These are phyloP conservation scores for Calameuta idolon DNA, from an alignment of 2,888 invertebrate species.

Conservation along the genomic window DNA sequence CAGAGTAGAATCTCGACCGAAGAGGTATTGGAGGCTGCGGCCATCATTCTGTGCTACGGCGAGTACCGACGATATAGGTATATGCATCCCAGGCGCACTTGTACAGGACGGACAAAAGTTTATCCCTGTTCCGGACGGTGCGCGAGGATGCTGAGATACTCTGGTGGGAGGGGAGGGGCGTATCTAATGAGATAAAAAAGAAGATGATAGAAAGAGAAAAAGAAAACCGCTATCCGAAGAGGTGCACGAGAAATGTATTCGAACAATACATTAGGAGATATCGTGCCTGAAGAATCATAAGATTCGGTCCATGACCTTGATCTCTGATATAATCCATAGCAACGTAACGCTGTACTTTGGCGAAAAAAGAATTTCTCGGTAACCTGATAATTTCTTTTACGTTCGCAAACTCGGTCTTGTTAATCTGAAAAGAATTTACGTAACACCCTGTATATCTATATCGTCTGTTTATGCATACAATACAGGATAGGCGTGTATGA, in stretches of 20 bases:
- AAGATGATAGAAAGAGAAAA: neutral
- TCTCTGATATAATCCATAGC: neutral
- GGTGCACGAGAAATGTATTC: neutral
- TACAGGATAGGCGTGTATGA: neutral
- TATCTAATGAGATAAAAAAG: neutral
- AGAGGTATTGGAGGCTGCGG: neutral
- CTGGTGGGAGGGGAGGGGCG: neutral
- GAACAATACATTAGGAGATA: neutral
- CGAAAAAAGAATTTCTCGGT: neutral
- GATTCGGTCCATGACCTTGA: neutral
- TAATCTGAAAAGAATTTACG: neutral
- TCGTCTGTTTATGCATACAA: neutral
- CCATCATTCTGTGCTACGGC: neutral
- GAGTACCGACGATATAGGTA: neutral
- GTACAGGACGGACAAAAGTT: neutral
- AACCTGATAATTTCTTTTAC: neutral
- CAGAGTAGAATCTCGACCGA: constrained; percentile 12
- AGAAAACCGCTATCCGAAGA: neutral
- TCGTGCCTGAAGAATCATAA: neutral
- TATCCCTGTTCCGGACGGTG: neutral
- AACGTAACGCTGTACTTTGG: neutral
- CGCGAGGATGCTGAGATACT: neutral
- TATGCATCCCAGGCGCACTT: neutral
- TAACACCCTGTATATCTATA: neutral
- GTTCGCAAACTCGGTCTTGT: neutral